These are phyloP conservation scores for Ectropis grisescens DNA, from an alignment of 1,140 invertebrate genomes.

Conservation along the genomic window DNA sequence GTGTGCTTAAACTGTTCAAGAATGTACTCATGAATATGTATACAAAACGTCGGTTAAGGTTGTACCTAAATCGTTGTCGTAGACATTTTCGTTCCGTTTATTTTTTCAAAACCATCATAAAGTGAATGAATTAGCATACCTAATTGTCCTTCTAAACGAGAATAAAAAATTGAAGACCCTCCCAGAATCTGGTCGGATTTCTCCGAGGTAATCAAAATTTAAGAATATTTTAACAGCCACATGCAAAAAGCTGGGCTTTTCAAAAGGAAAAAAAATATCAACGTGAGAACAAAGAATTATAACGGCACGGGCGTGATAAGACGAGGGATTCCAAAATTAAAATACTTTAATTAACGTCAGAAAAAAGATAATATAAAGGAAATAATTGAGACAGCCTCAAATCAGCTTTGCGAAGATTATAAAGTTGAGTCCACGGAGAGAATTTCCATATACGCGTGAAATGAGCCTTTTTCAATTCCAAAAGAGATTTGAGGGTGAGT, in stretches of 20 bases:
- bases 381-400: conserved; percentile 29
- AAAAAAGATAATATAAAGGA: conserved; percentile 19
- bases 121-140: conserved; percentile 59
- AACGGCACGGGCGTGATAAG: conserved; percentile 6
- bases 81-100: conserved; percentile 38
- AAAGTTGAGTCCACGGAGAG: conserved; percentile 3
- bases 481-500: conserved; percentile 28
- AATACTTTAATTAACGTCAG: conserved; percentile 42
- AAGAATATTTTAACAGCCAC: conserved; percentile 55
- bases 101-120: conserved; percentile 42
- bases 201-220: conserved; percentile 55
- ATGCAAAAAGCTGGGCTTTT: conserved; percentile 37
- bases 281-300: conserved; percentile 34
- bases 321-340: conserved; percentile 23
- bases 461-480: conserved; percentile 27
- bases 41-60: no score
- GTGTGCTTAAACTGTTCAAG: no score
- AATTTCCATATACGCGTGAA: conserved; percentile 36
- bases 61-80: conserved; percentile 31
- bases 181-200: conserved; percentile 35
- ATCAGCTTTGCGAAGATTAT: conserved; percentile 19
- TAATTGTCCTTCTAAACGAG: conserved; percentile 52
- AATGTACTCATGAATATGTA: no score
- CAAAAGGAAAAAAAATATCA: conserved; percentile 35
- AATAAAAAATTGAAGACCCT: conserved; percentile 44